Percentiles rank a stretch among this genome's conserved stretches.
Conservation (phyloP, 1,140 invertebrate species). For the Bombyx mandarina region DNA sequence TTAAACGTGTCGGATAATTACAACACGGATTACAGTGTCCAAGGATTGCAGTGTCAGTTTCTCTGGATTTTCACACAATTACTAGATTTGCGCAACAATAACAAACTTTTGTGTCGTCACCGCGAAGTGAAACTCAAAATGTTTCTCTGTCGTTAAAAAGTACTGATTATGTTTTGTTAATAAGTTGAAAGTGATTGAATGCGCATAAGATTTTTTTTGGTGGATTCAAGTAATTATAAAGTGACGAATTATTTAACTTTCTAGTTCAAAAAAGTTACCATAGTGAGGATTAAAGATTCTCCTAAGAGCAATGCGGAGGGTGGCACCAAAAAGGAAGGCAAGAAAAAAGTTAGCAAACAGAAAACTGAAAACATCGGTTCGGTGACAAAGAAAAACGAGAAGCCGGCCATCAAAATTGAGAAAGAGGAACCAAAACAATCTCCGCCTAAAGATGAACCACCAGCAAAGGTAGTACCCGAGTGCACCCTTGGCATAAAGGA, state of each 20-base stretch:
- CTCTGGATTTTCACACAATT: conserved; percentile 23
- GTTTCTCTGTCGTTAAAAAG: background rate
- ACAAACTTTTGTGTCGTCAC: conserved; percentile 3
- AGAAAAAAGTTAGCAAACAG: conserved; percentile 68
- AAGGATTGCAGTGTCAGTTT: conserved; percentile 60
- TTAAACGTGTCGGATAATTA: too few species aligned
- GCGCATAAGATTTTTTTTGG: conserved; percentile 11
- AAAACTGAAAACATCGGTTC: conserved; percentile 47
- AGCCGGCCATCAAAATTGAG: conserved; percentile 35
- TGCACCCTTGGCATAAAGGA: too few species aligned
- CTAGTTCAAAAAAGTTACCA: conserved; percentile 53
- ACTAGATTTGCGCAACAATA: conserved; percentile 6
- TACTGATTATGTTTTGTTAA: background rate
- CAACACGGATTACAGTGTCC: conserved; percentile 56
- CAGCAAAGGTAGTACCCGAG: conserved; percentile 10
- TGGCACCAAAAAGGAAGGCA: conserved; percentile 69
- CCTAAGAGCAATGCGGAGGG: conserved; percentile 68
- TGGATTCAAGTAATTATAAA: conserved; percentile 12
- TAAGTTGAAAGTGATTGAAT: background rate
- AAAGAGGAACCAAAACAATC: conserved; percentile 42
- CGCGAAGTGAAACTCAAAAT: background rate
- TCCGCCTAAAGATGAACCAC: conserved; percentile 30
- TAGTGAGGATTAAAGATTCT: conserved; percentile 72
- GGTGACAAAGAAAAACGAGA: conserved; percentile 47
- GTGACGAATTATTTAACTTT: conserved; percentile 12